Conservation (phyloP, 2,888 invertebrate genomes). For the Hyppa rectilinea region DNA sequence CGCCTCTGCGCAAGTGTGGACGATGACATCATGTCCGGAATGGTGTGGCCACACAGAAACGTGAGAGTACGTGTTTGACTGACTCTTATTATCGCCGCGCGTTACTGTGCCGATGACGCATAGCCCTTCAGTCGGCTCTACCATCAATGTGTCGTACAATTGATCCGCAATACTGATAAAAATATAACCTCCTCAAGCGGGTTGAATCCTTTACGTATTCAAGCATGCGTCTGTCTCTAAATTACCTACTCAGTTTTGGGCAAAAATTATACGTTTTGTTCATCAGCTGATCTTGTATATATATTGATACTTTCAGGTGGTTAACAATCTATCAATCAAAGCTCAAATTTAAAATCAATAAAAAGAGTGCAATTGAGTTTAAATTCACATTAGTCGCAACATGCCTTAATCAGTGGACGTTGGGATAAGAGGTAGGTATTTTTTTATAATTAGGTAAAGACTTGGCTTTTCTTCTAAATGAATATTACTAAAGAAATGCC, state of each 20-base stretch:
- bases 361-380: neutral
- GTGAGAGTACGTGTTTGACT: conserved; percentile 82
- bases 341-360: too few species aligned
- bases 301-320: neutral
- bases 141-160: conserved; percentile 57
- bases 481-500: neutral
- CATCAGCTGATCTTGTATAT: neutral
- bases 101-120: conserved; percentile 80
- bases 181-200: conserved; percentile 28
- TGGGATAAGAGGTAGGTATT: neutral
- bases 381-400: neutral
- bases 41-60: conserved; percentile 85
- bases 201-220: neutral
- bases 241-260: neutral
- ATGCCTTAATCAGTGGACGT: neutral
- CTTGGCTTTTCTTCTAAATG: neutral
- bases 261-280: neutral
- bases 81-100: conserved; percentile 76
- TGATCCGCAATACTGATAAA: conserved; percentile 53
- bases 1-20: conserved; percentile 81
- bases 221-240: too few species aligned
- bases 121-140: conserved; percentile 67
- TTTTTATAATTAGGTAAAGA: neutral
- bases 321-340: too few species aligned
- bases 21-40: conserved; percentile 89